Evolutionary conservation across 2,797 vertebrate species (phyloP), one percentile per base, ranked within the genome.

Genomic region (Pipistrellus pygmaeus): DNA sequence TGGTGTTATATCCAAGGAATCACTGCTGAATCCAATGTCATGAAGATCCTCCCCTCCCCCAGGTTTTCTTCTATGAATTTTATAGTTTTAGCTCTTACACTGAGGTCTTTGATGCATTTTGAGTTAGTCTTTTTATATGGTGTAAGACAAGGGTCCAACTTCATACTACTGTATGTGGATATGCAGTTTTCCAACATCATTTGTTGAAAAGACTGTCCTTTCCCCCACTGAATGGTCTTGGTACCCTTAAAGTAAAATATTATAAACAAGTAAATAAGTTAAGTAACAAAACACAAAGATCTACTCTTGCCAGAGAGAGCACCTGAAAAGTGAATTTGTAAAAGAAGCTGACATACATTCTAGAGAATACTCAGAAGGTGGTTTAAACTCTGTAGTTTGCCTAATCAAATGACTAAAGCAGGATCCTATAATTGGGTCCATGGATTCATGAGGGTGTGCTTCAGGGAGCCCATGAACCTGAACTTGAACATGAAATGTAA

Each of bases 251-350:
- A 51, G 95, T 95, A 77, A 96, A 96, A 82, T 3, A 25, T 72
- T 64, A 64, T 51, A 73, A 92, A 64, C 81, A 97, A 97, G 90
- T 91, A 96, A 89, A 64, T 69, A 17, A 72, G 94, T 38, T 89
- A 84, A 84, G 80, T 87, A 90, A 94, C 84, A 83, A 57, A 64
- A 91, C 9, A 44, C 8, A 5, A 73, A 62, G 30, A 41, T 66
- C 60, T 95, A 55, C 55, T 73, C 75, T 51, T 69, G 95, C 95
- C 93, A 95, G 69, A 6, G 46, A 0, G 95, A 4, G 64, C 32
- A 55, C 81, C 88, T 81, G 21, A 11, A 96, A 90, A 83, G 90
- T 68, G 0, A 82, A 88, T 87, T 48, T 72, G 76, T 46, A 83
- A 66, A 89, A 44, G 72, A 64, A 93, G 91, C 72, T 68, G 46